phyloP scores from a whole-genome alignment of 2,888 invertebrate genomes.

The Apamea anceps region DNA sequence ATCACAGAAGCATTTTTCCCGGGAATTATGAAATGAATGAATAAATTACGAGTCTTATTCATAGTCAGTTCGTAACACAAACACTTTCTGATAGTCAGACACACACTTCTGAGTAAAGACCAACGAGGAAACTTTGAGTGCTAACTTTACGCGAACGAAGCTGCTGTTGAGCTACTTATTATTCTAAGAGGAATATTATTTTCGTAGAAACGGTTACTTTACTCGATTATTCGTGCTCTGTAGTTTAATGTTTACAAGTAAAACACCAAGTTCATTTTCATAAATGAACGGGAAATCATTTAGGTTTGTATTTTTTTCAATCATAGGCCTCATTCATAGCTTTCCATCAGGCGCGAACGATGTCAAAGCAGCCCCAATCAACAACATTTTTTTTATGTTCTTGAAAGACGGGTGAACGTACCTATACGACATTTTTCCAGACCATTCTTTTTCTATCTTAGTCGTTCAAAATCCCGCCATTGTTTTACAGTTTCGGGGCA shows the following conservation, averaged over 20 bases:
- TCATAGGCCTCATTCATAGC: not conserved
- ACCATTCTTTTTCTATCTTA: not conserved
- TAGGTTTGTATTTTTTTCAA: not conserved
- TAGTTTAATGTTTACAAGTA: constrained; percentile 17
- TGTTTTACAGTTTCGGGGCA: not conserved
- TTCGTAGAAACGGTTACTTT: constrained; percentile 37
- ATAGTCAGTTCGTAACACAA: constrained; percentile 44
- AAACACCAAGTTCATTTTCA: constrained; percentile 6
- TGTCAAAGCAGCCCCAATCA: not conserved
- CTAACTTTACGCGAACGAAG: constrained; percentile 45
- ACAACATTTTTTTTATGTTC: not conserved
- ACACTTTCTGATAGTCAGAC: constrained; percentile 52
- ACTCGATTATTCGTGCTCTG: constrained; percentile 35
- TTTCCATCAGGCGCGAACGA: not conserved
- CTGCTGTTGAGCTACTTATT: constrained; percentile 38
- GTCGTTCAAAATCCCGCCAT: not conserved
- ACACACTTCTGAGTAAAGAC: constrained; percentile 47
- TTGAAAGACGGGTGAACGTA: not conserved
- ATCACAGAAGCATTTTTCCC: constrained; percentile 9
- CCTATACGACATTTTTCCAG: not conserved
- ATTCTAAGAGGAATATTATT: constrained; percentile 45
- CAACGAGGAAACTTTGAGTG: constrained; percentile 46
- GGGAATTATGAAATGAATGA: constrained; percentile 39
- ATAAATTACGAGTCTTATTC: constrained; percentile 47
- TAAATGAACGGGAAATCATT: not conserved